Evolutionary conservation across 2,797 vertebrate species (phyloP).

Genomic region (Crenuchus spilurus): DNA sequence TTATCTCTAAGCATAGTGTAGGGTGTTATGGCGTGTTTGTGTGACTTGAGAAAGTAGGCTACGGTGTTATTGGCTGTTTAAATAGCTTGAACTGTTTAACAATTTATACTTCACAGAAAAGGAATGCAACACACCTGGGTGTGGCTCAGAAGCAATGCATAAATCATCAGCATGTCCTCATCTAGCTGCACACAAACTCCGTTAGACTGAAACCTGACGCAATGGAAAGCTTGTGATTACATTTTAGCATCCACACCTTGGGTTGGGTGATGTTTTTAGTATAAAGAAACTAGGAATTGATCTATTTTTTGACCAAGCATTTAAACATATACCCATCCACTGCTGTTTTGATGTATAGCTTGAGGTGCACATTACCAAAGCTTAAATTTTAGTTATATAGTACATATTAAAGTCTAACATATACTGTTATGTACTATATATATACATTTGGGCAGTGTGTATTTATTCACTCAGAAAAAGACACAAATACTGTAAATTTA

Average conservation of each 20-base stretch:
- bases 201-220: conserved; percentile 5
- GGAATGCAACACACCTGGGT: conserved; percentile 2
- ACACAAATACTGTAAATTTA: too few species aligned
- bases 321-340: too few species aligned
- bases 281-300: background rate
- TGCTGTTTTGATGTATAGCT: too few species aligned
- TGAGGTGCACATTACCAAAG: too few species aligned
- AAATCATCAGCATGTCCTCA: conserved; percentile 18
- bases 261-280: background rate
- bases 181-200: background rate
- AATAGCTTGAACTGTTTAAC: background rate
- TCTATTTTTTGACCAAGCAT: background rate
- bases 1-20: too few species aligned
- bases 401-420: too few species aligned
- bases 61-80: background rate
- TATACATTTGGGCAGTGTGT: too few species aligned
- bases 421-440: too few species aligned
- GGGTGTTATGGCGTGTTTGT: background rate
- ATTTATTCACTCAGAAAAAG: too few species aligned
- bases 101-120: conserved; percentile 13
- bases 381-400: too few species aligned
- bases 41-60: background rate
- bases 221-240: background rate
- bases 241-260: background rate
- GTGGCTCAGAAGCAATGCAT: conserved; percentile 20